Percentiles rank a stretch among this genome's conserved stretches.
phyloP scores from a whole-genome alignment of 2,888 invertebrate species.

The Exocentrus adspersus region DNA sequence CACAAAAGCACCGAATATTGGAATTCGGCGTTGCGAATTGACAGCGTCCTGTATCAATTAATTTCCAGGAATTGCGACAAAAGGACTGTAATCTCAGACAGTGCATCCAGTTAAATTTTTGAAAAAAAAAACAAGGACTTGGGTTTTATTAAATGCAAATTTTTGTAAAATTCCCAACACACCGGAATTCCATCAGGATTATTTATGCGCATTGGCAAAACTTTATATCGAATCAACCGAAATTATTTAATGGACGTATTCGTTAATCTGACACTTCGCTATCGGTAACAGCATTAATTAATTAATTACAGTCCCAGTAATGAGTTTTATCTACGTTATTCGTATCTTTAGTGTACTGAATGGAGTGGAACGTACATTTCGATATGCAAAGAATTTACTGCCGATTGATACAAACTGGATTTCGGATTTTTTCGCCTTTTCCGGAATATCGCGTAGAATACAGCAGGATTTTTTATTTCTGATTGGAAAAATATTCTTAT shows the following conservation, averaged over 20 bases:
- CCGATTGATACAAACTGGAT: background rate
- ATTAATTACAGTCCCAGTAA: background rate
- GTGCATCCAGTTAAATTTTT: background rate
- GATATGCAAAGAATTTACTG: background rate
- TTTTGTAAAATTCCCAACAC: background rate
- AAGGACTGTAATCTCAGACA: too few species aligned
- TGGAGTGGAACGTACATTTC: background rate
- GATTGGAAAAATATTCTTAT: background rate
- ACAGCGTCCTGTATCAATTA: conserved; percentile 26
- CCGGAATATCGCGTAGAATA: too few species aligned
- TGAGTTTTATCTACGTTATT: conserved; percentile 1
- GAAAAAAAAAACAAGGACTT: background rate
- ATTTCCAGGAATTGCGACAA: too few species aligned
- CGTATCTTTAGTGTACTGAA: background rate
- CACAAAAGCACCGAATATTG: conserved; percentile 43
- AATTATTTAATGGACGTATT: background rate
- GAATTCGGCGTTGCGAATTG: conserved; percentile 36
- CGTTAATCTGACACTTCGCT: background rate
- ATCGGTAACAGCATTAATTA: background rate
- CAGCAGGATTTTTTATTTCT: background rate
- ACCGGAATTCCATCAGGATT: background rate
- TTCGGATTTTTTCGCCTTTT: background rate
- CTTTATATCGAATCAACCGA: background rate
- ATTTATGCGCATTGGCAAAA: background rate
- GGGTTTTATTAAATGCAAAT: background rate